Conservation (phyloP, 2,113 vertebrate genomes). For the Herpailurus yagouaroundi region DNA sequence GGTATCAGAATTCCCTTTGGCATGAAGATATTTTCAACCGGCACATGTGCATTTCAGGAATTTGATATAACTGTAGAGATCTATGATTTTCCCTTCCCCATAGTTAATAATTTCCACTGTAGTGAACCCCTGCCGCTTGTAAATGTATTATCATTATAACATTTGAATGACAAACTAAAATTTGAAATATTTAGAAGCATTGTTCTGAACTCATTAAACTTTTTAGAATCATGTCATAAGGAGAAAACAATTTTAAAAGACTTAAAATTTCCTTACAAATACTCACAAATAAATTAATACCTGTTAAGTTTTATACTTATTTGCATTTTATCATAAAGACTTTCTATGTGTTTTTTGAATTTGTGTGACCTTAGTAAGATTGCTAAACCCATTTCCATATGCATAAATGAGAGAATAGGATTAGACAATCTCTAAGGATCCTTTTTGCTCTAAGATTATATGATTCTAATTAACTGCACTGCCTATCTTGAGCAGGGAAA, state of each 20-base stretch:
- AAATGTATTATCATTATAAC: neutral
- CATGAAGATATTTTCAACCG: neutral
- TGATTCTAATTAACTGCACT: slow-evolving; percentile 34
- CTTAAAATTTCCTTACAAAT: neutral
- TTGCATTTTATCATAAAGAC: neutral
- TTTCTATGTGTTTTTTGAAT: neutral
- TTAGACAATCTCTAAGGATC: neutral
- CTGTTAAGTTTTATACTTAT: neutral
- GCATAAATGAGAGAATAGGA: neutral
- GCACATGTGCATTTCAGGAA: neutral
- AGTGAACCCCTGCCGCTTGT: neutral
- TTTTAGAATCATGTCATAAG: neutral
- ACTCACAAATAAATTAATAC: neutral
- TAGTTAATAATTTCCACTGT: neutral
- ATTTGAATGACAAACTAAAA: neutral
- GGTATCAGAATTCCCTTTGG: neutral
- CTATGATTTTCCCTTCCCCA: neutral
- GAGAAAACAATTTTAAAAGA: neutral
- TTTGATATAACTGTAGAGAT: neutral
- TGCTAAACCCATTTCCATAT: slow-evolving; percentile 14
- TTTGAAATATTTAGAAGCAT: neutral
- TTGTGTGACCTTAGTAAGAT: neutral
- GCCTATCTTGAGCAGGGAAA: neutral
- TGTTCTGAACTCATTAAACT: neutral
- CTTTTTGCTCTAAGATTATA: slow-evolving; percentile 15